Evolutionary conservation across 2,888 invertebrate genomes (phyloP).

Genomic region (Sinotaia quadrata): DNA sequence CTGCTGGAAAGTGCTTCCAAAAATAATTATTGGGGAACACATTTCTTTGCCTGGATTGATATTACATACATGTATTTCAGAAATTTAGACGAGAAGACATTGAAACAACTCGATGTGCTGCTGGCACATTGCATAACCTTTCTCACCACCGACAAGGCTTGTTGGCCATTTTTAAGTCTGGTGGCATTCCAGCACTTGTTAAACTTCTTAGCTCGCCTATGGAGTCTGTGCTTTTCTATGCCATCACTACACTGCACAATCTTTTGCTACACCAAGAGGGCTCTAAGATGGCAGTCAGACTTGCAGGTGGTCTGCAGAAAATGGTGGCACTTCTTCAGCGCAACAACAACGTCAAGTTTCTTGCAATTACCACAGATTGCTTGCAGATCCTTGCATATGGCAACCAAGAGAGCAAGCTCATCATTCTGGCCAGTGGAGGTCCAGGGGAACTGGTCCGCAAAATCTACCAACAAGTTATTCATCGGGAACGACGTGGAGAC

Average conservation of each 20-base stretch:
- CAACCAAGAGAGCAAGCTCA: slow-evolving; percentile 98
- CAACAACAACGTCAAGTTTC: slow-evolving; percentile 97
- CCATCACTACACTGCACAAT: slow-evolving; percentile 98
- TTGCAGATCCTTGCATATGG: slow-evolving; percentile 98
- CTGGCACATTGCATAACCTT: slow-evolving; percentile 97
- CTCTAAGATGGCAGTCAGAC: slow-evolving; percentile 96
- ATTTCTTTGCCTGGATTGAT: slow-evolving; percentile 46
- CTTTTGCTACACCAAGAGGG: slow-evolving; percentile 97
- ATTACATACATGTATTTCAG: slow-evolving; percentile 39
- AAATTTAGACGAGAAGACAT: slow-evolving; percentile 80
- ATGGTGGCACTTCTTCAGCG: slow-evolving; percentile 81
- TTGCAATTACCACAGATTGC: slow-evolving; percentile 99
- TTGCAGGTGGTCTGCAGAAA: slow-evolving; percentile 97
- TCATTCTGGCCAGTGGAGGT: too few relatives aligned
- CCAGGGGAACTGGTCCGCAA: too few relatives aligned
- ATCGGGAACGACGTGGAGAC: too few relatives aligned
- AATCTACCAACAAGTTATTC: too few relatives aligned
- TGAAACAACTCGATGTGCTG: slow-evolving; percentile 97
- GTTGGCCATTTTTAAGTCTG: slow-evolving; percentile 97
- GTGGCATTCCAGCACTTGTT: slow-evolving; percentile 97
- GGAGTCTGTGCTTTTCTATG: slow-evolving; percentile 97
- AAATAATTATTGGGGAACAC: slow-evolving; percentile 36
- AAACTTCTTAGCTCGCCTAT: slow-evolving; percentile 95
- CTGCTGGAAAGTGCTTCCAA: slow-evolving; percentile 30
- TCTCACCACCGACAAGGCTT: slow-evolving; percentile 98